phyloP scores from a whole-genome alignment of 2,113 vertebrate species.

The Rhinopomastus cyanomelas region DNA sequence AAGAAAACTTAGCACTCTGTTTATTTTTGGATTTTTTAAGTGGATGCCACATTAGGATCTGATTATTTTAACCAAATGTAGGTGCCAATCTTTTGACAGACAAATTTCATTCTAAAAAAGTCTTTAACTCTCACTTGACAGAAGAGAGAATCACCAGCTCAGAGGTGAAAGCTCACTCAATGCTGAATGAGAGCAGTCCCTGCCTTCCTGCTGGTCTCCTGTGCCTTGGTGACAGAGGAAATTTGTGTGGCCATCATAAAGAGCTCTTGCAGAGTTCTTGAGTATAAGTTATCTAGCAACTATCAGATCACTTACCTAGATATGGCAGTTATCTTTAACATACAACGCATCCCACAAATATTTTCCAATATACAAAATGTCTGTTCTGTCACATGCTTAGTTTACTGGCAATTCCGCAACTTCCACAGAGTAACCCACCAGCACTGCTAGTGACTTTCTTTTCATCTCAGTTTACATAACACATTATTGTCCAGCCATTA shows the following conservation, averaged over 20 bases:
- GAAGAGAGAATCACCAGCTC: not conserved
- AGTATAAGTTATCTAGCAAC: not conserved
- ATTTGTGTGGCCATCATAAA: not conserved
- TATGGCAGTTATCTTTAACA: not conserved
- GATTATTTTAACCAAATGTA: not conserved
- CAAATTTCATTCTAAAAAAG: not conserved
- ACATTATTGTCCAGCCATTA: not conserved
- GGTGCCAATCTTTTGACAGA: not conserved
- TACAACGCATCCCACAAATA: not conserved
- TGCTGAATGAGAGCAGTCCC: not conserved
- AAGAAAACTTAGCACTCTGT: not conserved
- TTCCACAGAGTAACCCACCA: not conserved
- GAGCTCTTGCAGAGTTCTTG: not conserved
- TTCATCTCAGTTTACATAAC: not conserved
- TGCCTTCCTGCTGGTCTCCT: not conserved
- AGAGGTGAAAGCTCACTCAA: not conserved
- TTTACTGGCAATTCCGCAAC: not conserved
- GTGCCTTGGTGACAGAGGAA: not conserved
- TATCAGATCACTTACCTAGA: too few species aligned
- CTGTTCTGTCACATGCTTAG: not conserved
- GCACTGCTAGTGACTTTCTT: not conserved
- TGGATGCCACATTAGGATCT: not conserved
- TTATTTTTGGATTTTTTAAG: too few species aligned
- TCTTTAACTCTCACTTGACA: not conserved
- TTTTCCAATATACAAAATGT: not conserved